Evolutionary conservation across 1,140 invertebrate genomes (phyloP), one percentile per base, ranked within the genome.

Genomic region (Chironomus tepperi): DNA sequence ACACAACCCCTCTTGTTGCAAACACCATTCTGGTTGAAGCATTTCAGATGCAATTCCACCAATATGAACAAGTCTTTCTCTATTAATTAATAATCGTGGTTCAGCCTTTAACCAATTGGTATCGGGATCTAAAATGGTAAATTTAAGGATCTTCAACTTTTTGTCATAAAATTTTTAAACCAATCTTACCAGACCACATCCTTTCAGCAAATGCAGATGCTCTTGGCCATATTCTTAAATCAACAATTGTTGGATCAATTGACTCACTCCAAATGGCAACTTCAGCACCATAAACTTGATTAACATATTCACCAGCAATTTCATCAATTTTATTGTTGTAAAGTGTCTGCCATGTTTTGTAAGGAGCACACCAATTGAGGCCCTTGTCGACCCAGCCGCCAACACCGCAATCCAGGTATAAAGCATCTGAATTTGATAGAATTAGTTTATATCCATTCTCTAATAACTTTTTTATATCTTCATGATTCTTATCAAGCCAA

Each of bases 231-330:
- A 93, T 82, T 75, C 90, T 86, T 18, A 83, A 84, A 79, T 93
- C 91, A 21, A 90, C 78, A 0, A 87, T 85, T 0, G 84, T 78
- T 70, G 87, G 84, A 79, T 93, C 91, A 0, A 86, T 86, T 81
- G 94, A 91, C 80, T 94, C 93, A 0, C 90, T 88, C 92, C 93
- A 95, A 74, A 95, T 82, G 5, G 92, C 85, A 2, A 89, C 91
- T 81, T 93, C 92, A 0, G 87, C 88, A n/a, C 93, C 93, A 83
- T 89, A 79, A 73, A 89, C 84, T 74, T 86, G 84, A 76, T 87
- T 76, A 5, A 81, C 82, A 74, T 87, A 83, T 3, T 83, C 80
- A 16, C 83, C 81, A 2, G 84, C 86, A 74, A 94, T 87, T 6
- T 82, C 77, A 18, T 82, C 81, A 0, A 91, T 88, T 76, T 87